A percentile compares a stretch with the other conserved stretches of the same genome.
Conservation (phyloP, 2,113 vertebrate species). For the Rousettus leschenaultii region DNA sequence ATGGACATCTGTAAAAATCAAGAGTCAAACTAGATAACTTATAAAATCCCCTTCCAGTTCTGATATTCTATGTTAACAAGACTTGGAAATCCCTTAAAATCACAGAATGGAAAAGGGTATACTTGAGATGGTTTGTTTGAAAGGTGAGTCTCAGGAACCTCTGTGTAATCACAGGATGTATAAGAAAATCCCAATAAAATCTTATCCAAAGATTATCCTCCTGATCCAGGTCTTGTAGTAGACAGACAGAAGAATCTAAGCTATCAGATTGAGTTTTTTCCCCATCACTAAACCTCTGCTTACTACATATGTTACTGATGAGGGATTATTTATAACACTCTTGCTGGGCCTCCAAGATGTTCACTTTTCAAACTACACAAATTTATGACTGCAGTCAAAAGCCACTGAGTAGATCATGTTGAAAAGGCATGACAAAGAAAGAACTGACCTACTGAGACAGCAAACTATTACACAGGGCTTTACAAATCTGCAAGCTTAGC, state of each 20-base stretch:
- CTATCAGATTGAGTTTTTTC: neutral
- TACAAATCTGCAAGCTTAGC: neutral
- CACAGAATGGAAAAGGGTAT: slow-evolving; percentile 27
- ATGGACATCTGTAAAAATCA: slow-evolving; percentile 37
- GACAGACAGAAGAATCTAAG: neutral
- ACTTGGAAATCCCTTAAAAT: slow-evolving; percentile 59
- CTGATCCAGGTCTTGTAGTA: neutral
- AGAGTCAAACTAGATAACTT: slow-evolving; percentile 7
- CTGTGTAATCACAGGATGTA: neutral
- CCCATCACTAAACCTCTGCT: neutral
- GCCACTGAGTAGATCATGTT: neutral
- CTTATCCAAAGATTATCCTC: neutral
- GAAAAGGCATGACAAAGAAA: neutral
- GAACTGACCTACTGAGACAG: neutral
- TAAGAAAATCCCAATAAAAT: slow-evolving; percentile 27
- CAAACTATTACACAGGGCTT: neutral
- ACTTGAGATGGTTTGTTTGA: neutral
- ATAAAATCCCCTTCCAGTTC: slow-evolving; percentile 40
- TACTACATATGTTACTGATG: neutral
- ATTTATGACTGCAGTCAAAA: neutral
- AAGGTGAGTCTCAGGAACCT: neutral
- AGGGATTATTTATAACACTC: neutral
- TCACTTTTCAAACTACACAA: neutral
- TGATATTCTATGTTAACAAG: slow-evolving; percentile 30
- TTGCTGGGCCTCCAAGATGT: neutral